phyloP scores from a whole-genome alignment of 2,797 vertebrate species.

The Valencia hispanica region DNA sequence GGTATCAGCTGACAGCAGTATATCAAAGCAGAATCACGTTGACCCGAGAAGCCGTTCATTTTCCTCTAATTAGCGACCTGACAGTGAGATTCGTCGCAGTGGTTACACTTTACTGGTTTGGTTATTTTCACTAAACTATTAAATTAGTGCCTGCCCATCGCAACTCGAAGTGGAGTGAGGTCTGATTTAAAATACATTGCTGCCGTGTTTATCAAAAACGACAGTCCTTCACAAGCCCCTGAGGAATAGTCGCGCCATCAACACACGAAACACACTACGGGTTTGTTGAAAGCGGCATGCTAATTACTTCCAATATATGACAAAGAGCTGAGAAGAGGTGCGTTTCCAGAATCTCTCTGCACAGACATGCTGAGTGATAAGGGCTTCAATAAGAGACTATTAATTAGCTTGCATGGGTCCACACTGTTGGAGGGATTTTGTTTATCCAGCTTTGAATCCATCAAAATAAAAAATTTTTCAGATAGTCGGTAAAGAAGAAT shows the following conservation, averaged over 20 bases:
- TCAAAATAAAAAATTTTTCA: slow-evolving; percentile 26
- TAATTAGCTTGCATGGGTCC: slow-evolving; percentile 50
- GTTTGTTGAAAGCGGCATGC: slow-evolving; percentile 44
- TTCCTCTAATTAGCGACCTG: slow-evolving; percentile 63
- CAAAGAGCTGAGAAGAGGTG: slow-evolving; percentile 26
- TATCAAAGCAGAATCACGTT: slow-evolving; percentile 45
- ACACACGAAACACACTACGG: slow-evolving; percentile 40
- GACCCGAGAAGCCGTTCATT: slow-evolving; percentile 50
- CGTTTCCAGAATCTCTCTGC: slow-evolving; percentile 22
- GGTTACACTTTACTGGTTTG: slow-evolving; percentile 38
- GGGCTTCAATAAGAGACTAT: slow-evolving; percentile 43
- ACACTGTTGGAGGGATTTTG: slow-evolving; percentile 27
- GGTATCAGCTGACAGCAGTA: slow-evolving; percentile 37
- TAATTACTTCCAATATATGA: slow-evolving; percentile 63
- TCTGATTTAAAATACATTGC: slow-evolving; percentile 47
- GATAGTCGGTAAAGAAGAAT: neutral
- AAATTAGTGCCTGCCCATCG: slow-evolving; percentile 65
- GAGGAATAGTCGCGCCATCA: slow-evolving; percentile 6
- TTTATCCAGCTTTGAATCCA: slow-evolving; percentile 41
- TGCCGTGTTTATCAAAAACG: slow-evolving; percentile 46
- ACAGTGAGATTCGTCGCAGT: slow-evolving; percentile 47
- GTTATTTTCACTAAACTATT: slow-evolving; percentile 60
- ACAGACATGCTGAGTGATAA: slow-evolving; percentile 36
- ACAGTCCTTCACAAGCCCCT: neutral
- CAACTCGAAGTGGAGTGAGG: slow-evolving; percentile 24